Evolutionary conservation across 2,797 vertebrate genomes (phyloP).

Genomic region (Enteromius unitaeniatus): DNA sequence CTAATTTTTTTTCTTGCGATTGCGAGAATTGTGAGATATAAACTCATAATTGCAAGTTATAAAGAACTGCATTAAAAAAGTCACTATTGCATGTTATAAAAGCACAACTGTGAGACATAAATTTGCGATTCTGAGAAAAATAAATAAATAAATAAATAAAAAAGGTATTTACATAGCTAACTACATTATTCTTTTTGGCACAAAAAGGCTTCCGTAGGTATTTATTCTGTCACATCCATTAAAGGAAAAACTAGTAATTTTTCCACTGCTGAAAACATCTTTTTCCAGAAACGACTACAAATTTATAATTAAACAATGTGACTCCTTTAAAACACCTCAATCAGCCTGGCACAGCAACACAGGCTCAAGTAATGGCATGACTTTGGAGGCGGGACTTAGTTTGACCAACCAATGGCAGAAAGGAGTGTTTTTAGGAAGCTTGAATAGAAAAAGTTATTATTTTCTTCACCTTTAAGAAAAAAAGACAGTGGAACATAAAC

Average conservation of each 20-base stretch:
- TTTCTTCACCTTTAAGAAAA: not conserved
- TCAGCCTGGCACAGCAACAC: not conserved
- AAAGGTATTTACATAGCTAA: no score
- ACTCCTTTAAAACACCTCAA: not conserved
- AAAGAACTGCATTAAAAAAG: not conserved
- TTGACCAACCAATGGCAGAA: conserved; percentile 5
- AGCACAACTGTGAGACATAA: not conserved
- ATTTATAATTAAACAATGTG: not conserved
- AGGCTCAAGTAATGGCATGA: not conserved
- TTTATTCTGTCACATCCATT: not conserved
- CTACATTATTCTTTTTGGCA: not conserved
- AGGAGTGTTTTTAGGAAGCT: not conserved
- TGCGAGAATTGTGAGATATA: not conserved
- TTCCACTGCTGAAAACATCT: not conserved
- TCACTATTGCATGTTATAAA: not conserved
- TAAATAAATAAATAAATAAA: no score
- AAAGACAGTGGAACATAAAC: not conserved
- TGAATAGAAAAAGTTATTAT: not conserved
- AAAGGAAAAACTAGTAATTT: not conserved
- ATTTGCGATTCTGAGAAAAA: not conserved
- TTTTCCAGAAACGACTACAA: not conserved
- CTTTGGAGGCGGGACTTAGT: not conserved
- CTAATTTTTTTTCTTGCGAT: no score
- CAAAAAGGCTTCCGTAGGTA: not conserved
- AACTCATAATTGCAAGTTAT: no score